A percentile compares a stretch with the other conserved stretches of the same genome.
phyloP scores from a whole-genome alignment of 2,113 vertebrate species.

The Rattus rattus region DNA sequence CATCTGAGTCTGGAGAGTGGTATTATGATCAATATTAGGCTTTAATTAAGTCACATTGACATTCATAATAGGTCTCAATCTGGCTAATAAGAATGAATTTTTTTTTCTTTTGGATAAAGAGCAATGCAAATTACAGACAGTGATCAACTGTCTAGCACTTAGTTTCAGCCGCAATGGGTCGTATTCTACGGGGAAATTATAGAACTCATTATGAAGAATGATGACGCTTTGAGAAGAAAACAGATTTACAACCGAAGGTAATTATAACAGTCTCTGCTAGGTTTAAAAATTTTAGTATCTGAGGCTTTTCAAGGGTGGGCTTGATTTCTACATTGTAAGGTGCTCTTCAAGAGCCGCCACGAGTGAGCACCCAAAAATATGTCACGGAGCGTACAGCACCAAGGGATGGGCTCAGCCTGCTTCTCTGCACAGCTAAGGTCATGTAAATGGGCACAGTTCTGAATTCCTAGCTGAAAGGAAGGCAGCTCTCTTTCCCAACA shows the following conservation, averaged over 20 bases:
- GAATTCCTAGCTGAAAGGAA: neutral
- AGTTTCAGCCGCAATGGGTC: slow-evolving; percentile 72
- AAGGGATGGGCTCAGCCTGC: neutral
- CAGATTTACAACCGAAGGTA: slow-evolving; percentile 73
- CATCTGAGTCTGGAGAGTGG: slow-evolving; percentile 54
- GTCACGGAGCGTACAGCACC: neutral
- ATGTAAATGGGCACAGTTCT: neutral
- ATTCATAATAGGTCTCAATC: slow-evolving; percentile 77
- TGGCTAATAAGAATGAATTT: slow-evolving; percentile 77
- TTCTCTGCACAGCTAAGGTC: neutral
- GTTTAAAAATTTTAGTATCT: slow-evolving; percentile 69
- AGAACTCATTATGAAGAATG: slow-evolving; percentile 81
- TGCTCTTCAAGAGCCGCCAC: slow-evolving; percentile 23
- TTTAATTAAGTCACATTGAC: slow-evolving; percentile 80
- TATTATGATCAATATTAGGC: slow-evolving; percentile 76
- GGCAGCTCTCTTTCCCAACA: neutral
- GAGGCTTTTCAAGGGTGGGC: slow-evolving; percentile 60
- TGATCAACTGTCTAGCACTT: slow-evolving; percentile 64
- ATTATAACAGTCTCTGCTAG: slow-evolving; percentile 74
- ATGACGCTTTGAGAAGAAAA: slow-evolving; percentile 72
- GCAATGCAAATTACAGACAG: slow-evolving; percentile 66
- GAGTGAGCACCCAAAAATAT: slow-evolving; percentile 51
- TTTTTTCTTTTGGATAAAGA: slow-evolving; percentile 71
- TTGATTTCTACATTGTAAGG: slow-evolving; percentile 58
- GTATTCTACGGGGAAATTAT: slow-evolving; percentile 79